Conservation (phyloP, 92 coral and sea anemone species). For the Galaxea fascicularis region DNA sequence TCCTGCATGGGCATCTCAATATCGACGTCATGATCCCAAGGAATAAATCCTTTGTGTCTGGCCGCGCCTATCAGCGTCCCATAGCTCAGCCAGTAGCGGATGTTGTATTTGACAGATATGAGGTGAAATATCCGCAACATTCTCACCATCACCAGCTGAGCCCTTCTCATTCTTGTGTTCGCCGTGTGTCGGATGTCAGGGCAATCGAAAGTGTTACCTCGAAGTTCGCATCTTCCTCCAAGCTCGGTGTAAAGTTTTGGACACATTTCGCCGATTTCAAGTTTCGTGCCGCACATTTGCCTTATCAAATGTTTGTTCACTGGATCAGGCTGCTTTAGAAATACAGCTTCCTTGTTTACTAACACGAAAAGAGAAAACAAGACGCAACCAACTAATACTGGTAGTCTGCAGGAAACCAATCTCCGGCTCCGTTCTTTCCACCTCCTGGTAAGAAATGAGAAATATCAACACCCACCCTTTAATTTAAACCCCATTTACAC, state of each 20-base stretch:
- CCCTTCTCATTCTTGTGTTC: conserved; percentile 24
- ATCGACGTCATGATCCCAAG: conserved; percentile 78
- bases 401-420: not conserved
- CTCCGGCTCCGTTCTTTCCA: not conserved
- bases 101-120: conserved; percentile 55
- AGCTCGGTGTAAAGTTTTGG: conserved; percentile 63
- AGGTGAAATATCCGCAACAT: conserved; percentile 68
- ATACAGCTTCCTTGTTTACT: not conserved
- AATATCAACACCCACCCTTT: not conserved
- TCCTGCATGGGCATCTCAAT: conserved; percentile 59
- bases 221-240: conserved; percentile 46
- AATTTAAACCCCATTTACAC: too few relatives aligned
- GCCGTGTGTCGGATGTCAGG: conserved; percentile 72
- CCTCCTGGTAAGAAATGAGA: not conserved
- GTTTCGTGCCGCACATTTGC: conserved; percentile 9
- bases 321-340: not conserved
- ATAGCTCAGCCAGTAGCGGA: conserved; percentile 62
- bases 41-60: conserved; percentile 69
- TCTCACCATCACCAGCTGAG: conserved; percentile 67
- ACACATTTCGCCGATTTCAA: conserved; percentile 69
- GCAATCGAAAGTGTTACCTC: conserved; percentile 31
- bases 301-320: conserved; percentile 17
- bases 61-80: conserved; percentile 80
- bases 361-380: not conserved
- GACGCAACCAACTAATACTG: not conserved